Conservation (phyloP, 2,797 vertebrate species). For the Rhinatrema bivittatum region DNA sequence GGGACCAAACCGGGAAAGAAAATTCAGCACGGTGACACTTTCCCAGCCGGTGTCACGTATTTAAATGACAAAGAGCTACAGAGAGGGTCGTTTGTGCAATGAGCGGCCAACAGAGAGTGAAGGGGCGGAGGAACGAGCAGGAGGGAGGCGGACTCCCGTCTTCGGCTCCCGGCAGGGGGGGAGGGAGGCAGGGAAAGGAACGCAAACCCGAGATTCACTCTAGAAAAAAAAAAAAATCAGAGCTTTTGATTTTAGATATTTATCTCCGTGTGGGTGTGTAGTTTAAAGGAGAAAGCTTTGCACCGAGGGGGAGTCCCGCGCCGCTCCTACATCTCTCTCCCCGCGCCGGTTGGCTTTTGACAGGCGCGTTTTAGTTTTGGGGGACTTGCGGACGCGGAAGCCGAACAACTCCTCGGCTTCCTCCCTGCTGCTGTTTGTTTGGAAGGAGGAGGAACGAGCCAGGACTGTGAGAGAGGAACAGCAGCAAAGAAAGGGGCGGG, state of each 20-base stretch:
- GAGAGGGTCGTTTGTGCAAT: conserved; percentile 19
- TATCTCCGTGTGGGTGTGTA: too few relatives aligned
- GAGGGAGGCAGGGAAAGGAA: background rate
- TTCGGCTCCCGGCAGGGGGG: background rate
- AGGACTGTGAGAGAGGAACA: too few relatives aligned
- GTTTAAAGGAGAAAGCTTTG: too few relatives aligned
- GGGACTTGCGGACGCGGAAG: background rate
- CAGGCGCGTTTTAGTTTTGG: conserved; percentile 10
- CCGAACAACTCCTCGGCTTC: background rate
- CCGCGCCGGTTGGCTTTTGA: conserved; percentile 1
- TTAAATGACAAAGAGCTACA: too few relatives aligned
- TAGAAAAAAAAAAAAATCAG: too few relatives aligned
- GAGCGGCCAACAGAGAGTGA: conserved; percentile 10
- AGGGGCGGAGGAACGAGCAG: conserved; percentile 8
- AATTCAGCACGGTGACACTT: too few relatives aligned
- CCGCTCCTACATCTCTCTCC: background rate
- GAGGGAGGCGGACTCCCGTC: conserved; percentile 1
- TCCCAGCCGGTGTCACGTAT: too few relatives aligned
- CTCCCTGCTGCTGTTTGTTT: too few relatives aligned
- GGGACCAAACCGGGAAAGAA: too few relatives aligned
- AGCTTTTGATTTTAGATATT: too few relatives aligned
- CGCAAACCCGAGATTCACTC: background rate
- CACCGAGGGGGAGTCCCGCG: background rate
- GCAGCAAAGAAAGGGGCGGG: too few relatives aligned
- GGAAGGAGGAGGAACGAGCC: too few relatives aligned